Evolutionary conservation across 2,113 vertebrate species (phyloP), one percentile per base, ranked within the genome.

Genomic region (Delphinus delphis): DNA sequence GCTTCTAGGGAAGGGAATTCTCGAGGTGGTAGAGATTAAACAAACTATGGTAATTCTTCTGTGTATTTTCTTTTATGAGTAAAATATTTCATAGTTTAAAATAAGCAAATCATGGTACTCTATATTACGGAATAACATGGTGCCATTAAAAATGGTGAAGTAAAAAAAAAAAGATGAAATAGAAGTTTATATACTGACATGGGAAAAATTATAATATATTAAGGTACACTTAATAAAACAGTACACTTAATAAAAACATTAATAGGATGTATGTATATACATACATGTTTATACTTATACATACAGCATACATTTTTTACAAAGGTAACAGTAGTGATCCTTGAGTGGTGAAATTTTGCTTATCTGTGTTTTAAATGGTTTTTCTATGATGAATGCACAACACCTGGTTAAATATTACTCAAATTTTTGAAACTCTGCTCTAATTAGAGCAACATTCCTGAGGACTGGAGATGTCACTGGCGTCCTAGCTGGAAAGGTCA

Each of bases 21-120:
- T 85, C 41, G 7, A 88, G 55, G 58, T 86, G 80, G 55, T 0
- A 77, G 79, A 90, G 74, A 50, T 86, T 82, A 89, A 71, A 71
- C 62, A 87, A 86, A 62, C 5, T 23, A 82, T 12, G 36, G 20
- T 28, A 71, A 90, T 83, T 90, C 31, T 80, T 68, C 44, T 60
- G 11, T 41, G 12, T 63, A 63, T 68, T 85, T 93, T 94, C 80
- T 80, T 44, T 36, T 33, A 62, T 65, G 36, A 67, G 38, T 82
- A 67, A 93, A 90, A 38, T 92, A 92, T 79, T 76, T 88, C 36
- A 44, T 28, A 68, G 88, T 88, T 89, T 79, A 94, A 89, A 95
- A 90, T 65, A 81, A 58, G 71, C 36, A 94, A 91, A 83, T 87
- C 26, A 50, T 50, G n/a, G 65, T 60, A 80, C 7, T 82, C 23